Base-by-base conservation (phyloP, 92 coral and sea anemone species). In the Bergia puertoricense region DNA sequence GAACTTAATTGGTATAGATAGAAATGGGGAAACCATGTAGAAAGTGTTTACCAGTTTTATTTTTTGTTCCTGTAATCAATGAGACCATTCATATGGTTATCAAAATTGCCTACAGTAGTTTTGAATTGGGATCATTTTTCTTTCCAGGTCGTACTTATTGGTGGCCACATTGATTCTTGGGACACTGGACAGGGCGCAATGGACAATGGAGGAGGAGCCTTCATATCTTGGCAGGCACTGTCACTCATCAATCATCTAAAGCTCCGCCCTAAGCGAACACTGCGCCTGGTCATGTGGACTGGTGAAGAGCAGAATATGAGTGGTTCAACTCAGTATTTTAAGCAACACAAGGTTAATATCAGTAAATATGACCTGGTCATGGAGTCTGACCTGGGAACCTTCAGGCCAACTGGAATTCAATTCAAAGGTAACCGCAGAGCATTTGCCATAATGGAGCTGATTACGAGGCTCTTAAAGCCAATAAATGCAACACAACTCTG, bases 181-280 rank as follows among this genome's bases (percentile, higher is more conserved):
- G 99, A 96, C 86, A 98, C 95, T 40, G 99, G 99, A 72, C 95
- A 96, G 79, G 99, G 99, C 16, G 99, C 99, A 14, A 96, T 96
- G 99, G 99, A 96, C 77, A 98, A 96, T 92, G 99, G 99, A 10
- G 99, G 98, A 0, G 99, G 99, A 9, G 99, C 99, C 9, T 96
- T 96, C 86, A 96, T 96, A 36, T 96, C 99, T 22, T 95, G 98
- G 98, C 98, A 96, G 86, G 97, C 92, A 15, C 90, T 96, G 62
- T 96, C 99, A 67, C 90, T 92, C 88, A 90, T 96, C 74, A 94
- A 93, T 11, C 95, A 92, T 39, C 92, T 96, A 2, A 90, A 94
- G 22, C 98, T 95, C 88, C 92, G 94, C 56, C 98, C 99, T 65
- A 96, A 96, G 73, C 95, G 98, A 66, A 96, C 99, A 11, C 92